These are phyloP conservation scores for Metallyticus violacea DNA, from an alignment of 2,888 invertebrate genomes.

Conservation along the genomic window DNA sequence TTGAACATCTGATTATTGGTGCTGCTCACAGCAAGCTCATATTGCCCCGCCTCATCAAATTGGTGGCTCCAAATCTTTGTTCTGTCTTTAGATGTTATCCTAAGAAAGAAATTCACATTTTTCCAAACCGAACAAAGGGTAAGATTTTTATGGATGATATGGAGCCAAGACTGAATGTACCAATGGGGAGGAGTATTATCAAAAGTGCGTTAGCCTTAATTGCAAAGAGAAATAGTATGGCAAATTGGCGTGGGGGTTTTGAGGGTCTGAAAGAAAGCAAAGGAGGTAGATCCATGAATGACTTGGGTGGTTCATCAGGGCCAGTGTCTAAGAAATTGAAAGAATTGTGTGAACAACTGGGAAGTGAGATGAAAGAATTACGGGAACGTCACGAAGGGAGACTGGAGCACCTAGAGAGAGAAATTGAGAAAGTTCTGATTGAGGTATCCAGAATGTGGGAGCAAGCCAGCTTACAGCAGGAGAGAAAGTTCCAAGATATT, in stretches of 20 bases:
- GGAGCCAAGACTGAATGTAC: background rate
- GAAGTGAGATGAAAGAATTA: background rate
- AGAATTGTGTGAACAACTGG: background rate
- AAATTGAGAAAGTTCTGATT: background rate
- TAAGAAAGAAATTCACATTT: background rate
- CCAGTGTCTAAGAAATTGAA: background rate
- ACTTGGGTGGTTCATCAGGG: background rate
- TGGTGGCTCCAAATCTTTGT: background rate
- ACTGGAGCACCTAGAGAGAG: background rate
- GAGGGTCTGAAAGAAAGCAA: background rate
- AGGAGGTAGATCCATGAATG: background rate
- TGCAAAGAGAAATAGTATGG: background rate
- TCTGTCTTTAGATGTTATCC: background rate
- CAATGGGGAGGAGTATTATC: background rate
- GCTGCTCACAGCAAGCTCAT: background rate
- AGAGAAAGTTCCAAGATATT: background rate
- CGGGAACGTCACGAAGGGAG: background rate
- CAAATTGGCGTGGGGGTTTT: background rate
- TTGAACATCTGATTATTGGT: background rate
- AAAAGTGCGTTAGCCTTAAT: background rate
- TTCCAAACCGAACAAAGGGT: slow-evolving; percentile 3
- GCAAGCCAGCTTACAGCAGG: background rate
- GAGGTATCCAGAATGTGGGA: background rate
- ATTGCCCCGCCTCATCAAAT: background rate
- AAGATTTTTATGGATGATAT: background rate